phyloP scores from a whole-genome alignment of 2,113 vertebrate genomes.

The Sorex araneus region DNA sequence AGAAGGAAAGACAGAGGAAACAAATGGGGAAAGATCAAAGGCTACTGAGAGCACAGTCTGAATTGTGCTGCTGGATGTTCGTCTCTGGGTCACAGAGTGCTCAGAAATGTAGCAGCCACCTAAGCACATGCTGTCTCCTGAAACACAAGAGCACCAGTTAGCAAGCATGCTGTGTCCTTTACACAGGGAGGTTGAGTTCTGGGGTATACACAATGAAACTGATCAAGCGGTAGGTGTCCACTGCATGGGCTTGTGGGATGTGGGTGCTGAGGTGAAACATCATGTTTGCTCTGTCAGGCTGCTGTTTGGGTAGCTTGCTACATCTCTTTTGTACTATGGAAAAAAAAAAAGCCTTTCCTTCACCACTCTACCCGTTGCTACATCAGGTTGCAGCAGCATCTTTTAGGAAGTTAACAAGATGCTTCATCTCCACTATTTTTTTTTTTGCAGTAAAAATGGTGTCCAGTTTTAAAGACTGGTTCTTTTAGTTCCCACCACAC shows the following conservation, averaged over 20 bases:
- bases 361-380: not conserved
- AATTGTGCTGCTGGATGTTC: conserved; percentile 78
- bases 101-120: conserved; percentile 84
- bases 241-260: rapidly evolving
- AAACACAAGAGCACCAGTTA: conserved; percentile 28
- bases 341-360: not conserved
- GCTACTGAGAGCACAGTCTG: not conserved
- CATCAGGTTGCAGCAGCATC: not conserved
- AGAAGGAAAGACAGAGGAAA: not conserved
- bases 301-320: not conserved
- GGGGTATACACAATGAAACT: not conserved
- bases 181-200: conserved; percentile 75
- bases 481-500: not conserved
- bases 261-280: not conserved
- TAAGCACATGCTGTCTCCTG: conserved; percentile 64
- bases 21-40: not conserved
- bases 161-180: not conserved
- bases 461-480: not conserved
- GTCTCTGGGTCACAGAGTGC: conserved; percentile 77
- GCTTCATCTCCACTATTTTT: not conserved
- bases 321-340: not conserved
- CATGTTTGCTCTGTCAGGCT: not conserved
- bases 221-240: not conserved
- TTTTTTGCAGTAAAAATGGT: not conserved
- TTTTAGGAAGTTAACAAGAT: not conserved